These are phyloP conservation scores for Formicarius rufipectus DNA, from an alignment of 2,113 vertebrate species.

Conservation along the genomic window DNA sequence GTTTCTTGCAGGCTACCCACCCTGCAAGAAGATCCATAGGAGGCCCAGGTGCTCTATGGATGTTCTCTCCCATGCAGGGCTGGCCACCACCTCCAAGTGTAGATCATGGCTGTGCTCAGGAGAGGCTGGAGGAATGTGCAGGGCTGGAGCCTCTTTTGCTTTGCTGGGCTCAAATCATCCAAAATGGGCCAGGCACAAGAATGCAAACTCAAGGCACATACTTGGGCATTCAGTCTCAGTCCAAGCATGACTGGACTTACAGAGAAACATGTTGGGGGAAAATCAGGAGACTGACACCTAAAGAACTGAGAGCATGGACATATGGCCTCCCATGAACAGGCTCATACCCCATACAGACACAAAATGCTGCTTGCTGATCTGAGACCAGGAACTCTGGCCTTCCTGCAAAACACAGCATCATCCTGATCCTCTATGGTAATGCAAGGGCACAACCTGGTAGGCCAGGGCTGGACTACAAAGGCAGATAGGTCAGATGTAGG, in stretches of 20 bases:
- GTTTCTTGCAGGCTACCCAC: not conserved
- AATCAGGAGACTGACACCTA: not conserved
- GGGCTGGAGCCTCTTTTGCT: not conserved
- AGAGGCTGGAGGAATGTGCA: not conserved
- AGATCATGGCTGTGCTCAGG: not conserved
- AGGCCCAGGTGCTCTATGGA: not conserved
- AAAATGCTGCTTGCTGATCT: not conserved
- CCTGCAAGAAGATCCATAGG: not conserved
- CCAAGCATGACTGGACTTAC: not conserved
- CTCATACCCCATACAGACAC: fast-evolving
- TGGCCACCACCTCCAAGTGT: not conserved
- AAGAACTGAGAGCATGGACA: fast-evolving
- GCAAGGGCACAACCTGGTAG: not conserved
- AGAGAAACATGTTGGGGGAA: not conserved
- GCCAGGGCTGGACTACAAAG: not conserved
- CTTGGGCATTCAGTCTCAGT: not conserved
- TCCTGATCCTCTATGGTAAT: not conserved
- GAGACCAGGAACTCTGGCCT: not conserved
- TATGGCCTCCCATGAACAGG: not conserved
- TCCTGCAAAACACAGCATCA: not conserved
- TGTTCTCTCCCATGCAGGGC: not conserved
- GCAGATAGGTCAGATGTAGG: not conserved
- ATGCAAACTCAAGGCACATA: not conserved
- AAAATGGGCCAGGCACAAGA: not conserved
- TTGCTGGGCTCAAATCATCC: not conserved